A percentile compares a stretch with the other conserved stretches of the same genome.
phyloP scores from a whole-genome alignment of 53 echinoderm and acorn worm genomes.

The Holothuria leucospilota region DNA sequence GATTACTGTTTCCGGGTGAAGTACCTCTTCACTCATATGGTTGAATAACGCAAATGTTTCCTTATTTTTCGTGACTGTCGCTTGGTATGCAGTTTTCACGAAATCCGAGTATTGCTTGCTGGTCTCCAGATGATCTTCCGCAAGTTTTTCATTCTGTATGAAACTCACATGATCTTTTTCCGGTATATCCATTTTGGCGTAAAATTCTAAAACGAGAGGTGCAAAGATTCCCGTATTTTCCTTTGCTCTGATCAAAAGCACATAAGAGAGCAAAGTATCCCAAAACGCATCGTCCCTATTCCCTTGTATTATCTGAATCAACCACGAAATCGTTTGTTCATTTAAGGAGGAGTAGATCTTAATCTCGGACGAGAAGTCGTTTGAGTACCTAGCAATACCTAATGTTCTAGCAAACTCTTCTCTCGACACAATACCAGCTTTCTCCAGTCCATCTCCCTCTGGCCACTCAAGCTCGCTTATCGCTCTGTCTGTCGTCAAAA shows the following conservation, averaged over 20 bases:
- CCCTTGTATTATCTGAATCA: slow-evolving; percentile 50
- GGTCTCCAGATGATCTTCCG: slow-evolving; percentile 58
- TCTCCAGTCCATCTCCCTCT: neutral
- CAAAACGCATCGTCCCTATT: slow-evolving; percentile 44
- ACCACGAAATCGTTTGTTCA: slow-evolving; percentile 62
- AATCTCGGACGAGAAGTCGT: slow-evolving; percentile 53
- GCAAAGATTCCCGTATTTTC: slow-evolving; percentile 70
- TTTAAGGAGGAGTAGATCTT: slow-evolving; percentile 65
- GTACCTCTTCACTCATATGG: slow-evolving; percentile 49
- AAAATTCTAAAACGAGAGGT: slow-evolving; percentile 68
- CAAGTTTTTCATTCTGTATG: slow-evolving; percentile 50
- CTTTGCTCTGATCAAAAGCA: slow-evolving; percentile 72
- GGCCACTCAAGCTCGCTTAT: slow-evolving; percentile 5
- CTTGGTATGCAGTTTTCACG: neutral
- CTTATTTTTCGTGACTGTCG: neutral
- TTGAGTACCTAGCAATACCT: neutral
- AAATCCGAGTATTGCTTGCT: neutral
- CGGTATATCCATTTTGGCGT: slow-evolving; percentile 39
- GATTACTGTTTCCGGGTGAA: neutral
- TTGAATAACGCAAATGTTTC: neutral
- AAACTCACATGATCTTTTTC: slow-evolving; percentile 48
- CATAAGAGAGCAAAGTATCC: slow-evolving; percentile 63
- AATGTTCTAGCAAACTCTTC: neutral
- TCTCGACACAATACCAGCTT: neutral
- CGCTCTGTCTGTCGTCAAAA: neutral